These are phyloP conservation scores for Trachemys scripta DNA, from an alignment of 2,113 vertebrate species.

Conservation along the genomic window DNA sequence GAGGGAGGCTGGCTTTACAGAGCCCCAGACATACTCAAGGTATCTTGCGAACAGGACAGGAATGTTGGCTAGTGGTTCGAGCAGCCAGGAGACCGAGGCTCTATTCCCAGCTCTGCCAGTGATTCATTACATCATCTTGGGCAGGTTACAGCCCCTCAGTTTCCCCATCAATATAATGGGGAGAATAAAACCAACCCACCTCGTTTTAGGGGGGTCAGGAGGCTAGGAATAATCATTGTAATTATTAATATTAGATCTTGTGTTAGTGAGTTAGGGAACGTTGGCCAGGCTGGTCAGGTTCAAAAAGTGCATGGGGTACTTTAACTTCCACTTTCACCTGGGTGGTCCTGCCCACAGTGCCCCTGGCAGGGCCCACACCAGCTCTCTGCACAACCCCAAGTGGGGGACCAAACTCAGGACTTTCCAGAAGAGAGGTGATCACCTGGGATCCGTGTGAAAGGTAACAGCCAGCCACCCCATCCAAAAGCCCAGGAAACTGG, in stretches of 20 bases:
- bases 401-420: neutral
- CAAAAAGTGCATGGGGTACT: neutral
- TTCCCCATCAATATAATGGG: neutral
- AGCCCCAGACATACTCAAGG: neutral
- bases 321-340: neutral
- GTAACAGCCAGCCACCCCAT: neutral
- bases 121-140: neutral
- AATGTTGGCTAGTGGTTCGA: neutral
- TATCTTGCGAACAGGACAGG: neutral
- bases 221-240: accelerated
- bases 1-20: neutral
- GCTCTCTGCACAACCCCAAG: neutral
- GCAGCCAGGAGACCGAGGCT: neutral
- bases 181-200: constrained; percentile 29
- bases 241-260: accelerated
- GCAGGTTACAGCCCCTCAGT: constrained; percentile 23
- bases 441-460: neutral
- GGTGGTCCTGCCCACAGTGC: neutral
- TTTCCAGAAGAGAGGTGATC: neutral
- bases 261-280: neutral
- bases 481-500: accelerated
- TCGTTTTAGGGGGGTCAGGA: neutral
- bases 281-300: neutral
- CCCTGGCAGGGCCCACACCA: neutral
- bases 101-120: neutral